These are phyloP conservation scores for Montipora capricornis DNA, from an alignment of 64 coral and sea anemone species.

Conservation along the genomic window DNA sequence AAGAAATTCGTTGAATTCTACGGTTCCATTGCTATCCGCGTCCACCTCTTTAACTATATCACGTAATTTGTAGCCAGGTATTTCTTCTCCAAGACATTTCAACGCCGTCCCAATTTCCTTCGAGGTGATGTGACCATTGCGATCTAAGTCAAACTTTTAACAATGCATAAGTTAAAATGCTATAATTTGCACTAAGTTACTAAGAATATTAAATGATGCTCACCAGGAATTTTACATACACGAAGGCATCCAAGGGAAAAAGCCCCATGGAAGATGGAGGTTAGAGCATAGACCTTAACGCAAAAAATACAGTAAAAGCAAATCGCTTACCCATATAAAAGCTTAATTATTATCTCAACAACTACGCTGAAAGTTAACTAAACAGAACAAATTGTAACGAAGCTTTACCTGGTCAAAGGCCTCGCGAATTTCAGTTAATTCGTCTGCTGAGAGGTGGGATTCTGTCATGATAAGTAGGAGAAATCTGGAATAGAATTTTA, in stretches of 20 bases:
- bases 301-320: too few relatives aligned
- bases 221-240: neutral
- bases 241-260: neutral
- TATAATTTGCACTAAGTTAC: neutral
- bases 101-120: conserved; percentile 46
- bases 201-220: neutral
- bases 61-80: conserved; percentile 88
- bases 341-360: too few relatives aligned
- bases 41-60: conserved; percentile 70
- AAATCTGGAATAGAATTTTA: neutral
- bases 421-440: conserved; percentile 43
- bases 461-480: neutral
- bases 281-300: too few relatives aligned
- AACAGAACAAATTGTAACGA: too few relatives aligned
- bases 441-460: conserved; percentile 19
- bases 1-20: conserved; percentile 90
- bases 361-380: too few relatives aligned
- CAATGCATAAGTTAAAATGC: neutral
- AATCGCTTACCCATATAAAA: too few relatives aligned
- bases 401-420: conserved; percentile 30
- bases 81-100: conserved; percentile 59
- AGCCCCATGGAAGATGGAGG: too few relatives aligned
- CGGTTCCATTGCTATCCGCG: conserved; percentile 67
- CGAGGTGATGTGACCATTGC: conserved; percentile 77
- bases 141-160: conserved; percentile 76